Evolutionary conservation across 1,140 invertebrate species (phyloP), one percentile per base, ranked within the genome.

Genomic region (Oryzaephilus surinamensis): DNA sequence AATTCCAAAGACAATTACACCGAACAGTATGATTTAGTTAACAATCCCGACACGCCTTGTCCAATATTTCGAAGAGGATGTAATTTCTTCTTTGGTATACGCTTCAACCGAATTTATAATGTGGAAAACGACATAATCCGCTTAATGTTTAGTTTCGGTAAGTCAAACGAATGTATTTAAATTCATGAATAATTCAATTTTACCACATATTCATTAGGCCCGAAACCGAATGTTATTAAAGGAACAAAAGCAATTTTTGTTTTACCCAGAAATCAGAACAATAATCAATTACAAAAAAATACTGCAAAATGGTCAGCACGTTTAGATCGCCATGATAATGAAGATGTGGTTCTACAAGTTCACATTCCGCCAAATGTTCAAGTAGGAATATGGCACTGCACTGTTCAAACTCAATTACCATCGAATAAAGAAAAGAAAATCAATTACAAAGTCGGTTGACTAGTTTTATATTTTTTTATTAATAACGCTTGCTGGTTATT

Each of bases 361-460:
- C 69, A 72, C 32, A 70, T 77, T 17, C 73, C 76, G 4, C 59
- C 71, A 2, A 67, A 66, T 32, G 72, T 72, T 23, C 72, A 67
- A 18, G 73, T 82, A n/a, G 79, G 77, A 3, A 69, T 78, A 40
- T 83, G 80, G 79, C 69, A 69, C 38, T 72, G 79, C 46, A 69
- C 69, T 52, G 57, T 83, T 3, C 69, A 76, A 43, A 77, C 76
- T 5, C 70, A 71, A n/a, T n/a, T n/a, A n/a, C n/a, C n/a, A n/a
- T n/a, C n/a, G n/a, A n/a, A n/a, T n/a, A n/a, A n/a, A n/a, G 65
- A 66, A 31, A 66, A 66, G 46, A 61, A 67, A 21, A 61, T 66
- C 34, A 70, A 72, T 45, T 70, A 70, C 53, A 71, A 71, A 29
- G 55, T 54, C 37, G 50, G 24, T 36, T 12, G 12, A 6, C 26